Evolutionary conservation across 2,113 vertebrate species (phyloP), one percentile per base, ranked within the genome.

Genomic region (Panthera tigris): DNA sequence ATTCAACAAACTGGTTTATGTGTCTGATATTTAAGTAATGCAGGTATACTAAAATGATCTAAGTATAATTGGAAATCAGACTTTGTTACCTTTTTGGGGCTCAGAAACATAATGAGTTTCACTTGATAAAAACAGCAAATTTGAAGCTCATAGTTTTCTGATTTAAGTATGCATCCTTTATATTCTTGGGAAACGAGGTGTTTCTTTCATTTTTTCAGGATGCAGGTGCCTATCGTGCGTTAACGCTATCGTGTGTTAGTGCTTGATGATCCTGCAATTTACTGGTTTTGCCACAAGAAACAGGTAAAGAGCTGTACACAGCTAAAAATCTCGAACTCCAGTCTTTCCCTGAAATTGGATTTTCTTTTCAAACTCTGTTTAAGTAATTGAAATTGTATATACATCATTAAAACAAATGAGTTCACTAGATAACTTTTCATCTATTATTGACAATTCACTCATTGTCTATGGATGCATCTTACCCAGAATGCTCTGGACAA

Each of bases 201-300:
- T 83, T 95, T 66, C 23, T 84, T 91, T 85, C 78, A 19, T 91
- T 95, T 93, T 21, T 94, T 93, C 83, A 91, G 69, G 41, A 36
- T 74, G 3, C 0, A 15, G 73, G 13, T 74, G 13, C 14, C n/a
- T 19, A 3, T 45, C 39, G 4, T n/a, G 29, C 66, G 14, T 45
- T 76, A 29, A 45, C 3, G 27, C 33, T 31, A 7, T 41, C 29
- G 4, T 27, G 16, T 76, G 11, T 57, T 71, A 33, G 36, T 89
- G 41, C 31, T 76, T 84, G 69, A 63, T 41, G 25, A 91, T 23
- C 79, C 0, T 41, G 61, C 87, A 33, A 95, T 76, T 45, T 33
- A 41, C 27, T 89, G 71, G 27, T 92, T 95, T 88, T 92, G 52
- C 27, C 63, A 73, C 4, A 41, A 45, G 83, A 83, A 73, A 52